phyloP scores from a whole-genome alignment of 2,797 vertebrate species.

The Nannoperca australis region DNA sequence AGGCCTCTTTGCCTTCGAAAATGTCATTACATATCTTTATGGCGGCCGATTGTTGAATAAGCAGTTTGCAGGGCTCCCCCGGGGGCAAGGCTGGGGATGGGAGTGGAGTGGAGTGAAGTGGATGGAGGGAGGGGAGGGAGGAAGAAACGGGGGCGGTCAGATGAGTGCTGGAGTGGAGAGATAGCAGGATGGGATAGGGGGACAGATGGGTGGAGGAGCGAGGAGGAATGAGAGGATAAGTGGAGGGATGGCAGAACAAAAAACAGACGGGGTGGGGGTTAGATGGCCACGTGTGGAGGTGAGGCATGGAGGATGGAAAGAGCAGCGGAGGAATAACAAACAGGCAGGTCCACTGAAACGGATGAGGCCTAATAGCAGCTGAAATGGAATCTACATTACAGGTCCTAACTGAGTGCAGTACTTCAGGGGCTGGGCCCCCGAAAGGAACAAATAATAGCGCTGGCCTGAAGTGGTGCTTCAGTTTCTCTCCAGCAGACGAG shows the following conservation, averaged over 20 bases:
- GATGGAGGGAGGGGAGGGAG: slow-evolving; percentile 45
- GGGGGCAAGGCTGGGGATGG: slow-evolving; percentile 72
- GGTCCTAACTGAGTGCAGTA: slow-evolving; percentile 86
- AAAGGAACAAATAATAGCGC: slow-evolving; percentile 78
- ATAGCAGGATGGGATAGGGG: slow-evolving; percentile 53
- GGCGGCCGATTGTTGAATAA: slow-evolving; percentile 89
- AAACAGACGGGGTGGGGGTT: slow-evolving; percentile 28
- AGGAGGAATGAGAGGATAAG: slow-evolving; percentile 57
- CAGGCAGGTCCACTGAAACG: slow-evolving; percentile 76
- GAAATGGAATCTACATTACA: slow-evolving; percentile 91
- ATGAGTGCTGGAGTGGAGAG: slow-evolving; percentile 55
- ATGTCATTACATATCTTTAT: slow-evolving; percentile 91
- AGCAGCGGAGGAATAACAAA: slow-evolving; percentile 73
- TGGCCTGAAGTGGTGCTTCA: slow-evolving; percentile 79
- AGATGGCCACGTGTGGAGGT: slow-evolving; percentile 15
- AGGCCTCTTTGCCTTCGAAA: slow-evolving; percentile 89
- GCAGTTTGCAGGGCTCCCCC: slow-evolving; percentile 87
- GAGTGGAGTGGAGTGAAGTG: slow-evolving; percentile 64
- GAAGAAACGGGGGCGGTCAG: slow-evolving; percentile 61
- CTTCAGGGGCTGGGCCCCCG: slow-evolving; percentile 80
- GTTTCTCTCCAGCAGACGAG: slow-evolving; percentile 75
- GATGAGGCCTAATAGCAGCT: slow-evolving; percentile 86
- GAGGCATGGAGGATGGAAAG: slow-evolving; percentile 47
- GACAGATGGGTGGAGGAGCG: slow-evolving; percentile 59
- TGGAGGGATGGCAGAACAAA: slow-evolving; percentile 50